phyloP scores from a whole-genome alignment of 2,797 vertebrate species.

The Coracias cyanogaster region DNA sequence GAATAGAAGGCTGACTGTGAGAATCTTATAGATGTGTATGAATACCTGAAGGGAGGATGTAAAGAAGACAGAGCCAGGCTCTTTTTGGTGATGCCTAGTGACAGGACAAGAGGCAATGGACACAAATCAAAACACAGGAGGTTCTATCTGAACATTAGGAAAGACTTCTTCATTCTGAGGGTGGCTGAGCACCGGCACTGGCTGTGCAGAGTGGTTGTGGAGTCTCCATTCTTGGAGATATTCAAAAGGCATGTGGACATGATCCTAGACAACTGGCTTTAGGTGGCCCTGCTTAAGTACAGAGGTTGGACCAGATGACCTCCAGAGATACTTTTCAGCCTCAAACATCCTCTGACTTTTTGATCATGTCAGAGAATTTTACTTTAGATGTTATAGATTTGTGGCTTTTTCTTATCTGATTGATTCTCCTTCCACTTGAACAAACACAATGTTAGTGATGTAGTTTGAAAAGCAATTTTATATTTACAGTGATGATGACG shows the following conservation, averaged over 20 bases:
- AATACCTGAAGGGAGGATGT: background rate
- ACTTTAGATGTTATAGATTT: background rate
- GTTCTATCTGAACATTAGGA: background rate
- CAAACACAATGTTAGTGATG: background rate
- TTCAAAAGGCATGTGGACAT: background rate
- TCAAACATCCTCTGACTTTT: background rate
- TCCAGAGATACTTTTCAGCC: background rate
- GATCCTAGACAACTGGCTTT: background rate
- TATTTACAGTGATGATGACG: background rate
- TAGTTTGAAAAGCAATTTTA: background rate
- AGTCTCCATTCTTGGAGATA: background rate
- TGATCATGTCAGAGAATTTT: background rate
- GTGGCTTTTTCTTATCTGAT: background rate
- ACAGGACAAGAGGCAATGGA: background rate
- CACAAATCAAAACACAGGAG: background rate
- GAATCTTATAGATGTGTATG: background rate
- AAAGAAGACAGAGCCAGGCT: background rate
- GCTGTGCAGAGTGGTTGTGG: background rate
- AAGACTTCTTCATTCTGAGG: background rate
- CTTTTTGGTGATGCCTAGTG: background rate
- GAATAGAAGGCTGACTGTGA: background rate
- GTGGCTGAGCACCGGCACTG: background rate
- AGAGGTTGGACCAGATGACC: background rate
- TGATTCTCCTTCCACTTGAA: background rate
- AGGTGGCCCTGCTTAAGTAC: background rate